phyloP scores from a whole-genome alignment of 64 coral and sea anemone genomes.

The Montipora foliosa region DNA sequence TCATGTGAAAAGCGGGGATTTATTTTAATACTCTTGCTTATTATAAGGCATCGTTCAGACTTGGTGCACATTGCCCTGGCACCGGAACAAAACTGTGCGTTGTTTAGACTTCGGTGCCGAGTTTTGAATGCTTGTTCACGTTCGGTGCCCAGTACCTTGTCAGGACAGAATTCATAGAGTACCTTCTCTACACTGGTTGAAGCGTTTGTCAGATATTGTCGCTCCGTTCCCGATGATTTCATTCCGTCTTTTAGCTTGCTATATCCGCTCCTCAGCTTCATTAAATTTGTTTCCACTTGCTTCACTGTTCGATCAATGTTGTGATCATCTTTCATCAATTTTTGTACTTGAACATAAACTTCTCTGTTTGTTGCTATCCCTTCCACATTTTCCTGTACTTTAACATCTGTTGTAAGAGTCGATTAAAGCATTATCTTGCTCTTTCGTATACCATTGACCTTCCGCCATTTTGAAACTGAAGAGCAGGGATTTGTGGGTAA shows the following conservation, averaged over 20 bases:
- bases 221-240: slow-evolving; percentile 37
- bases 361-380: slow-evolving; percentile 42
- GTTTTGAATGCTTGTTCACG: no score
- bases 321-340: slow-evolving; percentile 1
- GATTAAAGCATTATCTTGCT: slow-evolving; percentile 28
- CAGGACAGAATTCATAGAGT: neutral
- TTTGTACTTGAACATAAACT: slow-evolving; percentile 17
- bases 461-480: neutral
- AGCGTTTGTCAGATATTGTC: slow-evolving; percentile 41
- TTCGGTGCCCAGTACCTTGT: no score
- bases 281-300: slow-evolving; percentile 56
- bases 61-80: no score
- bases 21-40: no score
- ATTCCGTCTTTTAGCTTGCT: neutral
- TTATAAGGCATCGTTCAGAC: no score
- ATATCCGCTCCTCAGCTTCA: slow-evolving; percentile 50
- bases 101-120: no score
- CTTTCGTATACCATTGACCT: slow-evolving; percentile 13
- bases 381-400: slow-evolving; percentile 28
- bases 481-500: no score
- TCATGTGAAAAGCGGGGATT: no score
- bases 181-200: slow-evolving; percentile 48
- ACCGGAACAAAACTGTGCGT: no score
- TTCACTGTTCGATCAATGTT: neutral
- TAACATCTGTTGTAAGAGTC: slow-evolving; percentile 7